Conservation (phyloP, 2,888 invertebrate genomes). For the Pyrgus malvae region DNA sequence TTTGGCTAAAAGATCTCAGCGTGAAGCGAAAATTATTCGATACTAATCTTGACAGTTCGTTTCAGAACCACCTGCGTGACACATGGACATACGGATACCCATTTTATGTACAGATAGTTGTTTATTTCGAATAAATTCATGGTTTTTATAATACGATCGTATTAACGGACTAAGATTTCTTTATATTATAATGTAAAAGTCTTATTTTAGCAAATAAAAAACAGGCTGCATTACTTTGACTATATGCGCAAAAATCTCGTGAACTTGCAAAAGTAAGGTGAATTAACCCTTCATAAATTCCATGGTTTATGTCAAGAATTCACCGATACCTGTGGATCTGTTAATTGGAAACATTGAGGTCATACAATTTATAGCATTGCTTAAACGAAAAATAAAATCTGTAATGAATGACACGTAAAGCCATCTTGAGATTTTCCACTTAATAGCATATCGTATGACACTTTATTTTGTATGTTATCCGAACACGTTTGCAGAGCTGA, state of each 20-base stretch:
- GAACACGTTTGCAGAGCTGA: background rate
- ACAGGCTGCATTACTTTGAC: background rate
- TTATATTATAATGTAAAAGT: constrained; percentile 36
- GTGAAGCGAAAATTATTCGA: constrained; percentile 59
- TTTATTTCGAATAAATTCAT: constrained; percentile 62
- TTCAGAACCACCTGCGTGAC: constrained; percentile 68
- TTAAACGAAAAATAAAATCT: constrained; percentile 5
- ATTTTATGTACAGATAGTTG: constrained; percentile 63
- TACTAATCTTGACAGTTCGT: constrained; percentile 50
- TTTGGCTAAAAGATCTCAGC: constrained; percentile 59
- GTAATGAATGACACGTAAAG: constrained; percentile 1
- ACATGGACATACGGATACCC: constrained; percentile 57
- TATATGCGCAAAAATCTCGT: too few species aligned
- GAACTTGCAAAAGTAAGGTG: constrained; percentile 13
- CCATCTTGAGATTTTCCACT: background rate
- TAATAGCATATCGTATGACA: constrained; percentile 9
- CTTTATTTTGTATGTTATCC: background rate
- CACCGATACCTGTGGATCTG: constrained; percentile 13
- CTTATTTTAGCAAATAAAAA: too few species aligned
- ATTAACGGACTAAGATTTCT: constrained; percentile 52
- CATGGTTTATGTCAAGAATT: constrained; percentile 32
- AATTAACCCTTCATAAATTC: constrained; percentile 35
- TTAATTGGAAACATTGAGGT: constrained; percentile 17
- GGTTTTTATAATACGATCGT: constrained; percentile 68
- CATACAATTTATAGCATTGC: constrained; percentile 11